Evolutionary conservation across 2,888 invertebrate genomes (phyloP).

Genomic region (Callinectes sapidus): DNA sequence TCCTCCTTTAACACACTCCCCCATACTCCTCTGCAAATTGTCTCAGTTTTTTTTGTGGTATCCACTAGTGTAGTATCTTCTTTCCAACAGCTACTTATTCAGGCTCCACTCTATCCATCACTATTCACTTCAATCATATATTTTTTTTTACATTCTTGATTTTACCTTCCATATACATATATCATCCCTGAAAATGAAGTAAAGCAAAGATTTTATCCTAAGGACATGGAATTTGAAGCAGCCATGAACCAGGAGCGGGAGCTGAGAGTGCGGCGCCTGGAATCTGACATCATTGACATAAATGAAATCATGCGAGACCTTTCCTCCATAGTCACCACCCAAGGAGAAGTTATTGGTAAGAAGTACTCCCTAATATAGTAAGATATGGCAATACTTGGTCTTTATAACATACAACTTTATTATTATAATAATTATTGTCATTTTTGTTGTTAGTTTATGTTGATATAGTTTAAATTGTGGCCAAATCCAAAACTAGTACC

Average conservation of each 20-base stretch:
- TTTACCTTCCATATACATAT: neutral
- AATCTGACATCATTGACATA: slow-evolving; percentile 88
- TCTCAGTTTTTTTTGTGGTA: too few relatives aligned
- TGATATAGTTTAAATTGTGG: too few relatives aligned
- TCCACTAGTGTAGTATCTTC: too few relatives aligned
- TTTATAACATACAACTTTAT: too few relatives aligned
- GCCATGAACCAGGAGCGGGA: slow-evolving; percentile 88
- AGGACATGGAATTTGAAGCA: slow-evolving; percentile 85
- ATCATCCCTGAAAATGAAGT: neutral
- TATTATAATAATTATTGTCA: too few relatives aligned
- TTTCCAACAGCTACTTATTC: too few relatives aligned
- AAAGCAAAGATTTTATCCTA: slow-evolving; percentile 73
- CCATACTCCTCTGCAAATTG: too few relatives aligned
- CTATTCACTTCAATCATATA: too few relatives aligned
- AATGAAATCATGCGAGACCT: slow-evolving; percentile 89
- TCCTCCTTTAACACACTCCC: too few relatives aligned
- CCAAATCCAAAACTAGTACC: too few relatives aligned
- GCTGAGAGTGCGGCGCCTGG: slow-evolving; percentile 86
- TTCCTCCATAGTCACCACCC: slow-evolving; percentile 83
- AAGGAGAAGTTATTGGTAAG: slow-evolving; percentile 84
- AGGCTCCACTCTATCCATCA: too few relatives aligned
- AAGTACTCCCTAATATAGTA: neutral
- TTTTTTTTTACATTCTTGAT: neutral
- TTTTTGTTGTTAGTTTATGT: too few relatives aligned
- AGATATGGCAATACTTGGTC: neutral